Evolutionary conservation across 2,113 vertebrate species (phyloP).

Genomic region (Clarias magur): DNA sequence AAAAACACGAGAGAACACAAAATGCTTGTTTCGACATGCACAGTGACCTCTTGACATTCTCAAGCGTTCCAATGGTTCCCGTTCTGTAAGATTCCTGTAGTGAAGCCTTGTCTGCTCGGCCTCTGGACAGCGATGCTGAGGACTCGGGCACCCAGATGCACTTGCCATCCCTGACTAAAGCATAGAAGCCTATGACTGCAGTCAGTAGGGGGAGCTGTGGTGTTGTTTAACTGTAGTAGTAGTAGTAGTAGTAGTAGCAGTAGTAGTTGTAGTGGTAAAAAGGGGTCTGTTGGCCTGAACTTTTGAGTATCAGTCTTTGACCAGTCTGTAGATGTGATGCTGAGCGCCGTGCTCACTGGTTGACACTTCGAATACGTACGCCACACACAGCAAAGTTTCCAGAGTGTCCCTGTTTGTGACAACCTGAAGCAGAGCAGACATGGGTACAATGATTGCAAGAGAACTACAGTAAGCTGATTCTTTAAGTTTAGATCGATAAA

Average conservation of each 20-base stretch:
- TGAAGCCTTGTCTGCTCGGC: slow-evolving; percentile 23
- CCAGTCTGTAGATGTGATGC: slow-evolving; percentile 93
- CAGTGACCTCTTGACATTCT: slow-evolving; percentile 29
- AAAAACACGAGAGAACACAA: slow-evolving; percentile 29
- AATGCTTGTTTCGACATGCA: slow-evolving; percentile 32
- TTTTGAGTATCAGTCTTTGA: slow-evolving; percentile 85
- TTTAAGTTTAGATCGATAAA: background rate
- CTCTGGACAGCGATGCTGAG: slow-evolving; percentile 49
- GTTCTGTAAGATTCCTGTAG: slow-evolving; percentile 29
- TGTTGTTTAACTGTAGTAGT: slow-evolving; percentile 51
- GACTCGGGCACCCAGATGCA: slow-evolving; percentile 34
- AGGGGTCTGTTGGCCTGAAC: slow-evolving; percentile 25
- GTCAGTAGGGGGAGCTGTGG: slow-evolving; percentile 43
- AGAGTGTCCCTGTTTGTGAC: slow-evolving; percentile 93
- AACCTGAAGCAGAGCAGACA: slow-evolving; percentile 73
- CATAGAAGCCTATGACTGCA: slow-evolving; percentile 16
- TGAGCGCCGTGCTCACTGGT: slow-evolving; percentile 91
- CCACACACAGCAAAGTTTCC: slow-evolving; percentile 90
- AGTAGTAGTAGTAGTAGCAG: slow-evolving; percentile 57
- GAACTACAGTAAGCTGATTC: background rate
- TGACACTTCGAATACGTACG: slow-evolving; percentile 93
- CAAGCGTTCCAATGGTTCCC: slow-evolving; percentile 28
- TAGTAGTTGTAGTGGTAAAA: slow-evolving; percentile 57
- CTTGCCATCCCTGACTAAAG: slow-evolving; percentile 32
- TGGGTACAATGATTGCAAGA: background rate